Conservation (phyloP, 2,113 vertebrate species). For the Oryzias javanicus region DNA sequence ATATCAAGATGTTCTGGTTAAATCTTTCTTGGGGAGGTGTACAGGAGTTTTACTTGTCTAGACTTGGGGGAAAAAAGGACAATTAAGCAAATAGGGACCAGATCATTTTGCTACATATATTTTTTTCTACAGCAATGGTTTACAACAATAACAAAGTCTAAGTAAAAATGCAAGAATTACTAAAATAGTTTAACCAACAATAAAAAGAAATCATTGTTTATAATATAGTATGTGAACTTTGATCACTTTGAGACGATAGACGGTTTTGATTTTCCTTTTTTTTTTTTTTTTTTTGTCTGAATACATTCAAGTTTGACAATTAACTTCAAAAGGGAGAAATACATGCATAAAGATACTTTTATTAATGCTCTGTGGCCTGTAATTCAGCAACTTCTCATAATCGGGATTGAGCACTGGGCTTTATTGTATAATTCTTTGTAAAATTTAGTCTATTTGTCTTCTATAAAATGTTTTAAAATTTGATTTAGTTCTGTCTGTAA, state of each 20-base stretch:
- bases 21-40: too few relatives aligned
- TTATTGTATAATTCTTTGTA: constrained; percentile 4
- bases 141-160: too few relatives aligned
- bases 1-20: too few relatives aligned
- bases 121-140: too few relatives aligned
- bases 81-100: too few relatives aligned
- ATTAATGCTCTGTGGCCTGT: background rate
- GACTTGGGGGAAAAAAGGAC: too few relatives aligned
- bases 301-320: background rate
- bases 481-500: constrained; percentile 8
- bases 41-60: too few relatives aligned
- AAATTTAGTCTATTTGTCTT: constrained; percentile 16
- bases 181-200: background rate
- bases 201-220: background rate
- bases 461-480: constrained; percentile 6
- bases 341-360: too few relatives aligned
- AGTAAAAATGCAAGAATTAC: too few relatives aligned
- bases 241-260: background rate
- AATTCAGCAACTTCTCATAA: constrained; percentile 13
- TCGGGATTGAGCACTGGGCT: constrained; percentile 25
- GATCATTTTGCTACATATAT: too few relatives aligned
- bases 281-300: background rate
- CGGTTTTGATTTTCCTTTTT: background rate
- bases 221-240: background rate
- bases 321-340: too few relatives aligned